A percentile compares a stretch with the other conserved stretches of the same genome.
phyloP scores from a whole-genome alignment of 1,140 invertebrate species.

The Chrysoperla carnea region DNA sequence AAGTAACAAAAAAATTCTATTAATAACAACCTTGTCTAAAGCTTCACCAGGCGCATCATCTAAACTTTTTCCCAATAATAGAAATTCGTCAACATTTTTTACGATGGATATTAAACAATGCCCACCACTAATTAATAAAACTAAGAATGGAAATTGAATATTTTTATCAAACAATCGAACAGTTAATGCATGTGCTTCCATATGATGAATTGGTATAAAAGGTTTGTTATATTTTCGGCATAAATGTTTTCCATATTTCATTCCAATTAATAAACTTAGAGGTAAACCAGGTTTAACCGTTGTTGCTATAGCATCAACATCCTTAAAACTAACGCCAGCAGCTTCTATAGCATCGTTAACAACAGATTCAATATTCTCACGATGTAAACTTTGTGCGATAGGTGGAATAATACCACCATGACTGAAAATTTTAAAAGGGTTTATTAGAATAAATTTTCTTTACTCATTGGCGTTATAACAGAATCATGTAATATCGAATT shows the following conservation, averaged over 20 bases:
- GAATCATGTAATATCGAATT: no score
- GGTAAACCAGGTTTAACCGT: constrained; percentile 77
- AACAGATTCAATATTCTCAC: constrained; percentile 54
- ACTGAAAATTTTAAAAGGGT: constrained; percentile 28
- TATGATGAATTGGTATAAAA: constrained; percentile 92
- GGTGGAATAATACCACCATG: constrained; percentile 84
- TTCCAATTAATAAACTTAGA: constrained; percentile 62
- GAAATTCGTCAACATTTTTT: constrained; percentile 54
- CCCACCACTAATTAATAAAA: constrained; percentile 79
- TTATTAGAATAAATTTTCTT: background rate
- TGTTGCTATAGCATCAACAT: constrained; percentile 80
- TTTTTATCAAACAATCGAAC: constrained; percentile 42
- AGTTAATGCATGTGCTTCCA: constrained; percentile 95
- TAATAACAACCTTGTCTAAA: constrained; percentile 61
- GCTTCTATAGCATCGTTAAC: constrained; percentile 48
- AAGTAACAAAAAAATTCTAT: no score
- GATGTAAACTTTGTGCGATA: constrained; percentile 66
- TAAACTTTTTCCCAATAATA: constrained; percentile 54
- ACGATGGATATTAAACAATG: constrained; percentile 74
- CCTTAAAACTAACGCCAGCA: constrained; percentile 43
- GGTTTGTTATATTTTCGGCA: constrained; percentile 53
- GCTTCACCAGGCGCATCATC: constrained; percentile 86
- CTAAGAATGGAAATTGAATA: constrained; percentile 78
- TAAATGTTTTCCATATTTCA: constrained; percentile 69
- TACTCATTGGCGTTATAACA: constrained; percentile 1